Percentiles rank a stretch among this genome's conserved stretches.
Evolutionary conservation across 2,113 vertebrate genomes (phyloP).

Genomic region (Phylloscopus trochilus): DNA sequence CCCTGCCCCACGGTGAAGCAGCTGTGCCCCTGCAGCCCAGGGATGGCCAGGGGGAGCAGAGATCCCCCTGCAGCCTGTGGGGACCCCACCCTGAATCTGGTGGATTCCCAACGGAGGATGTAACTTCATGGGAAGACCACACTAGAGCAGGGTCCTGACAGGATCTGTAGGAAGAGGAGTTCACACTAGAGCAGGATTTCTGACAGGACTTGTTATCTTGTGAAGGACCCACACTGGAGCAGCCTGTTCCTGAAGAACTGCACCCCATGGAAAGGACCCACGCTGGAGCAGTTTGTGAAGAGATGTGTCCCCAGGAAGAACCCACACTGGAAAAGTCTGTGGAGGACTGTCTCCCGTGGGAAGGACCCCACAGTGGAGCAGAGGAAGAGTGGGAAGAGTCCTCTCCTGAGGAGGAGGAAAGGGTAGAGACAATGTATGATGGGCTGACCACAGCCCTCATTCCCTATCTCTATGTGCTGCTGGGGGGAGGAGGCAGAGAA

Average conservation of each 20-base stretch:
- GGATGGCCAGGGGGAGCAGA: neutral
- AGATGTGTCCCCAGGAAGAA: neutral
- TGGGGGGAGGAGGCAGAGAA: neutral
- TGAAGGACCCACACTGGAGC: neutral
- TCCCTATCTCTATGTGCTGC: neutral
- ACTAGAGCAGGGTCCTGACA: neutral
- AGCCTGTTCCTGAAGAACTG: neutral
- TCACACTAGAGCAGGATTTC: neutral
- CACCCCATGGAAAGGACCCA: neutral
- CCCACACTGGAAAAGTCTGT: neutral
- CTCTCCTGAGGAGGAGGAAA: neutral
- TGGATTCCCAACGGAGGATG: neutral
- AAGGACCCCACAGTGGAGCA: neutral
- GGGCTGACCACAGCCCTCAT: no score
- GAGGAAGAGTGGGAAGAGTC: neutral
- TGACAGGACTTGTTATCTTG: neutral
- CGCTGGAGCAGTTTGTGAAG: neutral
- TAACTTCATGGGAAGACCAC: neutral
- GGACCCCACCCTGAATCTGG: neutral
- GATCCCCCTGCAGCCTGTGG: neutral
- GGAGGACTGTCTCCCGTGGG: no score
- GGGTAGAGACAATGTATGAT: neutral
- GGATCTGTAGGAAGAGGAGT: neutral
- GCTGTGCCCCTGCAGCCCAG: neutral
- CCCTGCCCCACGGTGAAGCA: neutral